Evolutionary conservation across 2,888 invertebrate genomes (phyloP), one percentile per base, ranked within the genome.

Genomic region (Pyrrhosoma nymphula): DNA sequence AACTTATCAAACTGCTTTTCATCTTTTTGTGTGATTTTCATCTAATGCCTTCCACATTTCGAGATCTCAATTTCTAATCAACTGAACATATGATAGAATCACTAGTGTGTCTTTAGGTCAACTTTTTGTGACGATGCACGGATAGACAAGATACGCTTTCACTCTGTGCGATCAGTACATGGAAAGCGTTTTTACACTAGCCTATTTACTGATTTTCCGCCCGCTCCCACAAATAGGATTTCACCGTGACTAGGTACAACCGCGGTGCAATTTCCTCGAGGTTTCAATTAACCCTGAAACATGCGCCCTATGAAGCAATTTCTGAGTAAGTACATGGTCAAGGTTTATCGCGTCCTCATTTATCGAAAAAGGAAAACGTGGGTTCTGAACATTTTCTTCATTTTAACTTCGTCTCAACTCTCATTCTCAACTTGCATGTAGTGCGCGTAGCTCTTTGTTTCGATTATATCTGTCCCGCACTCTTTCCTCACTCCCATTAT

Each of bases 161-260:
- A 82, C 82, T 82, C 8, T n/a, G 35, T 35, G 82, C 18, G 35
- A 23, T 82, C 82, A 16, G 14, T 82, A 14, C 35, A 30, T 35
- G 82, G 35, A 82, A 82, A 82, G 82, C 82, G 35, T 35, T 82
- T 69, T 82, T 82, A 35, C 82, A 0, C 82, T 82, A 82, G 82
- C 16, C 82, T 82, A 82, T 35, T 82, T 82, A 35, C 35, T 35
- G 26, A 82, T 23, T 35, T 82, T 82, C 82, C 82, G 82, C 82
- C 30, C 16, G 12, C 82, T 82, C 26, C 82, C 82, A 16, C 35
- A 82, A 82, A 35, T 82, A 82, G 82, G 82, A 35, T 82, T 82
- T 82, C 82, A 82, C 82, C 82, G 35, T 82, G 82, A 82, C 82
- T 82, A 14, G 16, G 35, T 82, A n/a, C 82, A 82, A 30, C n/a